Conservation (phyloP, 2,797 vertebrate genomes). For the Malurus splendens region DNA sequence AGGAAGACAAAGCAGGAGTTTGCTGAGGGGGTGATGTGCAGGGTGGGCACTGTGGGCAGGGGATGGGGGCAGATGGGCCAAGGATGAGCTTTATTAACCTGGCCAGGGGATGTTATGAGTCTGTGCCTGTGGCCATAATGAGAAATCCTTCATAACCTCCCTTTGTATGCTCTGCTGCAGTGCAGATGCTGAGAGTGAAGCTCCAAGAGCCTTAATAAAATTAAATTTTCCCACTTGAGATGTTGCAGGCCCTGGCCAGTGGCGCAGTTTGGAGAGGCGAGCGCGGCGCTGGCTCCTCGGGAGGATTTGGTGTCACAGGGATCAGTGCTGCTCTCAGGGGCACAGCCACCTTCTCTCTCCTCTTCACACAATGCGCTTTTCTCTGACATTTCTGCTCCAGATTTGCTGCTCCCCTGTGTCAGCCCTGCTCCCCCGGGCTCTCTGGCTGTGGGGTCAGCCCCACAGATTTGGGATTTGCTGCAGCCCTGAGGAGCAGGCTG, state of each 20-base stretch:
- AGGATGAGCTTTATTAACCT: not conserved
- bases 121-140: not conserved
- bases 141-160: conserved; percentile 25
- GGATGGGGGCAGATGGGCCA: not conserved
- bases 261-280: not conserved
- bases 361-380: not conserved
- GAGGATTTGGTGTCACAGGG: not conserved
- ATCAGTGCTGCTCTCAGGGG: not conserved
- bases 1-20: conserved; percentile 19
- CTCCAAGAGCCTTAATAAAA: conserved; percentile 6
- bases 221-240: conserved; percentile 18
- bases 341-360: not conserved
- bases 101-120: not conserved
- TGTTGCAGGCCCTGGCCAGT: not conserved
- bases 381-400: not conserved
- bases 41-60: not conserved
- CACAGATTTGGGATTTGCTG: not conserved
- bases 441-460: not conserved
- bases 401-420: not conserved
- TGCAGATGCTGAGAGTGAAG: conserved; percentile 21
- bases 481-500: fast-evolving
- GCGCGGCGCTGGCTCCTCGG: fast-evolving
- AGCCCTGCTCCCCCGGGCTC: not conserved
- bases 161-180: conserved; percentile 23
- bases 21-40: not conserved